Evolutionary conservation across 37 sponge, comb jelly and placozoan species (phyloP).

Genomic region (Haliclona indistincta): DNA sequence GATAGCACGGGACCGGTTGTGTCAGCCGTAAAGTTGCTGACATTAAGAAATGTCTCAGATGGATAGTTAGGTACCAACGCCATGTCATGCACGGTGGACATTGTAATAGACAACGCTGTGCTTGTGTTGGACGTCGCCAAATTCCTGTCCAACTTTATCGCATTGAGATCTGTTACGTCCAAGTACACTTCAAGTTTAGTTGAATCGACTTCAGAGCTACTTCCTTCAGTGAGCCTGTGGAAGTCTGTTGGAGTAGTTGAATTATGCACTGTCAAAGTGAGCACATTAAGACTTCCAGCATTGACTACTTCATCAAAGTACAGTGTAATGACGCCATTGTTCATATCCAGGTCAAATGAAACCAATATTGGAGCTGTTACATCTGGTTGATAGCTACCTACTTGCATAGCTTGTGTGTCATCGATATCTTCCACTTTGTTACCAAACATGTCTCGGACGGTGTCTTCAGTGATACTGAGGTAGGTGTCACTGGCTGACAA

Average conservation of each 20-base stretch:
- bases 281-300: constrained; percentile 31
- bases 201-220: constrained; percentile 26
- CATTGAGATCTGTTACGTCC: constrained; percentile 48
- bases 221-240: constrained; percentile 24
- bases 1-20: constrained; percentile 63
- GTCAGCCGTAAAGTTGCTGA: constrained; percentile 53
- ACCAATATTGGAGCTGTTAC: constrained; percentile 59
- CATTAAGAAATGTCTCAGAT: constrained; percentile 1
- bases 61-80: constrained; percentile 57
- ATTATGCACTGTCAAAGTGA: constrained; percentile 28
- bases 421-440: constrained; percentile 50
- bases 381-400: constrained; percentile 44
- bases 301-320: constrained; percentile 82
- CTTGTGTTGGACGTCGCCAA: constrained; percentile 52
- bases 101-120: constrained; percentile 47
- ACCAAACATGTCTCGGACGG: constrained; percentile 66
- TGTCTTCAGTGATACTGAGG: constrained; percentile 39
- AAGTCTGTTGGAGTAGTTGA: neutral
- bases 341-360: constrained; percentile 74
- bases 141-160: constrained; percentile 54
- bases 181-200: constrained; percentile 48
- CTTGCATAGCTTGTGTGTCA: constrained; percentile 39
- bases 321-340: constrained; percentile 61
- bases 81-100: constrained; percentile 45
- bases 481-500: constrained; percentile 60